A percentile compares a stretch with the other conserved stretches of the same genome.
Conservation (phyloP, 2,113 vertebrate genomes). For the Phainopepla nitens region DNA sequence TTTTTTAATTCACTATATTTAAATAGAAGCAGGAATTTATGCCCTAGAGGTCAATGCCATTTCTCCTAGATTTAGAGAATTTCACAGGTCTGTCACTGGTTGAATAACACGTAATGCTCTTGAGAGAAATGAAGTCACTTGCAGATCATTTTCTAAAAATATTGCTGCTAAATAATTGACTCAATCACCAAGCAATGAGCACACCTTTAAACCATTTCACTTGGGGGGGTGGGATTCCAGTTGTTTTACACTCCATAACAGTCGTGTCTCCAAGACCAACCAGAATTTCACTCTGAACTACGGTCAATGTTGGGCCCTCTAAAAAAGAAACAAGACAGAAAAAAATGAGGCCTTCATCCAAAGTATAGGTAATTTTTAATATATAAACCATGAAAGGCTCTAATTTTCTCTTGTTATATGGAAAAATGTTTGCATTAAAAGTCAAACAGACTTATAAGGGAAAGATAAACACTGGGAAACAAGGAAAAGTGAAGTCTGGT, state of each 20-base stretch:
- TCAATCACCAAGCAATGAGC: not conserved
- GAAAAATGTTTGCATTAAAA: not conserved
- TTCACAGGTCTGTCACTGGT: not conserved
- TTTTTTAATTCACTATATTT: not conserved
- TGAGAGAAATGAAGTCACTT: not conserved
- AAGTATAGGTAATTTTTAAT: not conserved
- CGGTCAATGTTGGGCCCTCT: slow-evolving; percentile 84
- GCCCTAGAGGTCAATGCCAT: not conserved
- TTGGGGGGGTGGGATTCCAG: slow-evolving; percentile 85
- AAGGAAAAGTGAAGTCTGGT: not conserved
- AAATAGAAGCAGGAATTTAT: not conserved
- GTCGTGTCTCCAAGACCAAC: slow-evolving; percentile 85
- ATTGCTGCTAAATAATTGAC: not conserved
- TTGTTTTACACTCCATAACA: slow-evolving; percentile 85
- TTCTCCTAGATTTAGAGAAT: not conserved
- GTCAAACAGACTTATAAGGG: not conserved
- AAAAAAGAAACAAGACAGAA: not conserved
- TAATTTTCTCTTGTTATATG: not conserved
- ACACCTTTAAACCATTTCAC: slow-evolving; percentile 96
- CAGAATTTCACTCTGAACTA: slow-evolving; percentile 82
- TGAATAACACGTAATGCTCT: slow-evolving; percentile 32
- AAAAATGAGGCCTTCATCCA: not conserved
- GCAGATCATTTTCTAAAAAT: not conserved
- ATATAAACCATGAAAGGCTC: not conserved
- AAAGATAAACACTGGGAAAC: not conserved